These are phyloP conservation scores for Neopelma chrysocephalum DNA, from an alignment of 2,797 vertebrate species.

Conservation along the genomic window DNA sequence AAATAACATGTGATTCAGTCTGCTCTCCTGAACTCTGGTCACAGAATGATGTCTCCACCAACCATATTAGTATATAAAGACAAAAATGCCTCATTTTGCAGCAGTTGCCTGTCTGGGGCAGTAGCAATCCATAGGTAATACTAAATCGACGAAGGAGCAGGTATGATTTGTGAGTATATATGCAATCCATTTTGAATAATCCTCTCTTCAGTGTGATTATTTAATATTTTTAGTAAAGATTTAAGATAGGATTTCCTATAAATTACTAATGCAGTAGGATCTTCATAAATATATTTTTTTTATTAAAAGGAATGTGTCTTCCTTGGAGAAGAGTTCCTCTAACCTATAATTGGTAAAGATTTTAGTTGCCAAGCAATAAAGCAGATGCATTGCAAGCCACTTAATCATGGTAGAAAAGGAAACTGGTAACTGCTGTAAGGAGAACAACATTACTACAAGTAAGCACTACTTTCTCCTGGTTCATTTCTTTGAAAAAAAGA, in stretches of 20 bases:
- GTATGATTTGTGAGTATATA: not conserved
- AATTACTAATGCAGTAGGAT: not conserved
- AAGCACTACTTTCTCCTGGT: not conserved
- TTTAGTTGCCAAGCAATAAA: not conserved
- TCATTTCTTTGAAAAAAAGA: not conserved
- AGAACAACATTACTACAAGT: not conserved
- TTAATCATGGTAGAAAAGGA: not conserved
- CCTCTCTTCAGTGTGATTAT: not conserved
- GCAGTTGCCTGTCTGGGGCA: not conserved
- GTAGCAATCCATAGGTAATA: not conserved
- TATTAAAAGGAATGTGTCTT: not conserved
- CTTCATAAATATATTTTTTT: not conserved
- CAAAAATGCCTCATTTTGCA: not conserved
- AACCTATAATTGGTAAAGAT: not conserved
- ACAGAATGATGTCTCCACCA: not conserved
- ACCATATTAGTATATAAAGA: not conserved
- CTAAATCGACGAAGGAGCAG: not conserved
- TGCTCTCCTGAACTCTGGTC: not conserved
- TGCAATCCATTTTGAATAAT: not conserved
- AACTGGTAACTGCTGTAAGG: not conserved
- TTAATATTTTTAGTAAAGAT: not conserved
- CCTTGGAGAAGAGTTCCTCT: not conserved
- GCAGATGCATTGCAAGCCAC: not conserved
- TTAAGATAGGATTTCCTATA: not conserved
- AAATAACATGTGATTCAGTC: not conserved